Evolutionary conservation across 2,888 invertebrate species (phyloP).

Genomic region (Pilophorus perplexus): DNA sequence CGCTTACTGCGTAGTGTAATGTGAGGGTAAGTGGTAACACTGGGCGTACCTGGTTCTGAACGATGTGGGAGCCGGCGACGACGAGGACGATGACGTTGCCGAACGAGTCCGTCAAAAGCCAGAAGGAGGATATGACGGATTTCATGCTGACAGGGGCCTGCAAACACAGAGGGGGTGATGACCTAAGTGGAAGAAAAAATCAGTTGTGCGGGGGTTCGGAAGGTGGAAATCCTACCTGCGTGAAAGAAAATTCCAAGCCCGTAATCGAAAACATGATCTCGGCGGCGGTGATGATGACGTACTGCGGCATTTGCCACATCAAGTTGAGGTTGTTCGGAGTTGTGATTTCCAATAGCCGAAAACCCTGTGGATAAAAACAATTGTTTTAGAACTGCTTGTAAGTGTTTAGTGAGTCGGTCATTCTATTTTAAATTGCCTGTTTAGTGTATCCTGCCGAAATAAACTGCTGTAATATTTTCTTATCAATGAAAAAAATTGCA

Average conservation of each 20-base stretch:
- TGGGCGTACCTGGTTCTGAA: conserved; percentile 72
- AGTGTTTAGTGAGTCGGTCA: too few species aligned
- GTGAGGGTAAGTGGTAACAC: too few species aligned
- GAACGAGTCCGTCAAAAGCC: conserved; percentile 88
- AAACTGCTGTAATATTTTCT: too few species aligned
- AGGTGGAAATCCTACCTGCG: conserved; percentile 64
- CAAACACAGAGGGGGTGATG: too few species aligned
- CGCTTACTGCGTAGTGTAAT: too few species aligned
- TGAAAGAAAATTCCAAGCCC: conserved; percentile 92
- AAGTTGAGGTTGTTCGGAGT: conserved; percentile 75
- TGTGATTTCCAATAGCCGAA: conserved; percentile 49
- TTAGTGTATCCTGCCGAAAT: too few species aligned
- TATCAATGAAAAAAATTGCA: too few species aligned
- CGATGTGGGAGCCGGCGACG: conserved; percentile 74
- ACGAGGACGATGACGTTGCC: conserved; percentile 92
- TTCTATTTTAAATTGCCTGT: too few species aligned
- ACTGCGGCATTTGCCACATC: conserved; percentile 86
- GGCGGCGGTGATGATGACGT: conserved; percentile 84
- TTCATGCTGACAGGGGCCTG: conserved; percentile 90
- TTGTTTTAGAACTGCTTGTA: too few species aligned
- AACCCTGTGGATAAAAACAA: conserved; percentile 8
- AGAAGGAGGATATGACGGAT: conserved; percentile 85
- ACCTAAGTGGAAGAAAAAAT: too few species aligned
- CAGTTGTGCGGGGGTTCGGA: too few species aligned
- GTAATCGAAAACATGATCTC: conserved; percentile 97